Conservation (phyloP, 2,888 invertebrate genomes). For the Coleophora deauratella region DNA sequence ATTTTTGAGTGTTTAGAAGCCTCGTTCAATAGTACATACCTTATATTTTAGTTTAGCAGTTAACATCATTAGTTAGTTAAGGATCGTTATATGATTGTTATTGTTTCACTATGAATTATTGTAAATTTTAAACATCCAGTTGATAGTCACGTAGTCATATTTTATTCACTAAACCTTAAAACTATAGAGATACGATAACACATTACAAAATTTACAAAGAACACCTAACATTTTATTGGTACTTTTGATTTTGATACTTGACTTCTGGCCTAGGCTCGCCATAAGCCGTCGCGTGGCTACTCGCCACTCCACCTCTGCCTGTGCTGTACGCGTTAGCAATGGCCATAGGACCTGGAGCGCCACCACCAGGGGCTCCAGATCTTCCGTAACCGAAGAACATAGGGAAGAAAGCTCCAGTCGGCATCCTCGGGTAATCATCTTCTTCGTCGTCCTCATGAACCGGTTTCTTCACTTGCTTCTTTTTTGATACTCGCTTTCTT, state of each 20-base stretch:
- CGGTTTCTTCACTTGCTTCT: slow-evolving; percentile 52
- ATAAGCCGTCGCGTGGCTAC: slow-evolving; percentile 82
- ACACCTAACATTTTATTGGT: slow-evolving; percentile 18
- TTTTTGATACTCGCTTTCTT: slow-evolving; percentile 49
- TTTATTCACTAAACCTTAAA: too few species aligned
- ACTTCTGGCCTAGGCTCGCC: slow-evolving; percentile 72
- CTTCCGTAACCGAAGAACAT: slow-evolving; percentile 75
- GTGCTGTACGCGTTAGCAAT: slow-evolving; percentile 84
- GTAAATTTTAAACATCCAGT: too few species aligned
- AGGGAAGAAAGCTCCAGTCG: slow-evolving; percentile 77
- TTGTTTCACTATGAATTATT: too few species aligned
- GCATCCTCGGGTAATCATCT: slow-evolving; percentile 55
- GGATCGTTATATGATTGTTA: too few species aligned
- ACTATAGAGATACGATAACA: too few species aligned
- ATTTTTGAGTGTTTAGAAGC: too few species aligned
- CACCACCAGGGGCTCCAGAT: slow-evolving; percentile 47
- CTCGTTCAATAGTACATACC: too few species aligned
- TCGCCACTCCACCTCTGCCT: slow-evolving; percentile 80
- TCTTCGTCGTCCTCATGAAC: slow-evolving; percentile 69
- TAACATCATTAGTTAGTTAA: too few species aligned
- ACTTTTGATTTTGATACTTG: slow-evolving; percentile 23
- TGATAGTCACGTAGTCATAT: too few species aligned
- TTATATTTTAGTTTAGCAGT: too few species aligned
- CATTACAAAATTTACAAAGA: neutral
- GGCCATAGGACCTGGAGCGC: slow-evolving; percentile 76